Evolutionary conservation across 2,888 invertebrate genomes (phyloP).

Genomic region (Oscheius sp.): DNA sequence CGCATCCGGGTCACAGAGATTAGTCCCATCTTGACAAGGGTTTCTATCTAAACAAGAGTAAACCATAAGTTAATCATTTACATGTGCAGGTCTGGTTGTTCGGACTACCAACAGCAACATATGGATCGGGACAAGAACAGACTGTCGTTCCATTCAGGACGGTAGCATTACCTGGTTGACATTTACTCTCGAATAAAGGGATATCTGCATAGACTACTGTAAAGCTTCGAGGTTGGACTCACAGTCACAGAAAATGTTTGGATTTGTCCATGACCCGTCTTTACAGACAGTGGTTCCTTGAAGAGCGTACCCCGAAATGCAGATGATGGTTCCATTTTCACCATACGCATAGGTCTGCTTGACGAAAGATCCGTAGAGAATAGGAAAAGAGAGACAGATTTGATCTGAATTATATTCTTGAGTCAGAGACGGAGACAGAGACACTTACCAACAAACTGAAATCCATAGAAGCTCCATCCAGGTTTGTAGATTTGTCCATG

Average conservation of each 20-base stretch:
- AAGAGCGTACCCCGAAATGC: neutral
- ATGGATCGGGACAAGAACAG: neutral
- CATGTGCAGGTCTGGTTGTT: slow-evolving; percentile 3
- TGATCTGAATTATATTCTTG: neutral
- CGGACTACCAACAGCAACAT: neutral
- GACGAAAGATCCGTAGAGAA: neutral
- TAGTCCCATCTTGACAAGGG: slow-evolving; percentile 7
- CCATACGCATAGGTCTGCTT: neutral
- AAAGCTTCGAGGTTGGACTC: neutral
- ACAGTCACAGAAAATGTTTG: neutral
- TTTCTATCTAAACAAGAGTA: neutral
- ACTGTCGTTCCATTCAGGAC: neutral
- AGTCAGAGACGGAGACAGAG: neutral
- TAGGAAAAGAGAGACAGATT: slow-evolving; percentile 3
- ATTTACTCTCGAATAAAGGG: too few species aligned
- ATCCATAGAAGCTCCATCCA: neutral
- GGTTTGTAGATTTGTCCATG: neutral
- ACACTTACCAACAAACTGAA: slow-evolving; percentile 1
- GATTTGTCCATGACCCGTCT: neutral
- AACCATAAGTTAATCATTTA: neutral
- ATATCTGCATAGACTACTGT: too few species aligned
- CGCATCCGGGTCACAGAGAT: slow-evolving; percentile 6
- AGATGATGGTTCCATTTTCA: neutral
- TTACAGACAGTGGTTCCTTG: neutral
- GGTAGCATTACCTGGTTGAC: too few species aligned